Base-by-base conservation (phyloP, 2,113 vertebrate species). In the Theristicus caerulescens region DNA sequence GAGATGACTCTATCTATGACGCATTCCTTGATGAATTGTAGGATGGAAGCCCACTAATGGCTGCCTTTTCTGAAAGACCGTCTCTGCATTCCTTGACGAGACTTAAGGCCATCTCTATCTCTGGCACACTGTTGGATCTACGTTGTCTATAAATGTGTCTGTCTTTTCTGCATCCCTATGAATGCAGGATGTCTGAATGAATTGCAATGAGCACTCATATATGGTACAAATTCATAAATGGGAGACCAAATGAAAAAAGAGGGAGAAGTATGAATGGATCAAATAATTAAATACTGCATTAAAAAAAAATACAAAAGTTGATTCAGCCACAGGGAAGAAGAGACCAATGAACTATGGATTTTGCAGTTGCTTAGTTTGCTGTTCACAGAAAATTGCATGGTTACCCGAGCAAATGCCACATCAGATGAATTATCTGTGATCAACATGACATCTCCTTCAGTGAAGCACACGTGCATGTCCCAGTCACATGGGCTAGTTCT, bases 371-470 rank as follows among this genome's bases (percentile, higher is more conserved):
- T 85, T 93, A 27, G 89, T 31, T 94, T 66, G 62, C 86, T 76
- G 46, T 59, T 95, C 66, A 59, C 62, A 82, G 70, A 84, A 66
- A 44, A 91, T 58, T 64, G 57, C 77, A 8, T 6, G 44, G 86
- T 74, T 91, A 71, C 72, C 32, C 7, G 0, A 93, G 86, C 84
- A 95, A 88, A 95, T 86, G 97, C 74, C 94, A 93, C 94, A 94
- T 96, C 93, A 95, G 66, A 94, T 85, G 86, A 73, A 22, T 77
- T 87, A 25, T 86, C 54, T 82, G 54, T 82, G 84, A 95, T 88
- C 52, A 71, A 21, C 38, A 12, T 91, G 97, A 70, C 93, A 86
- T 82, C 73, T 95, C 81, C 81, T 79, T 76, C 70, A 77, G 87
- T 27, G 46, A 82, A 46, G 70, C 49, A 46, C 83, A 89, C 8